Percentiles rank a stretch among this genome's conserved stretches.
phyloP scores from a whole-genome alignment of 2,888 invertebrate species.

The Rosalia funebris region DNA sequence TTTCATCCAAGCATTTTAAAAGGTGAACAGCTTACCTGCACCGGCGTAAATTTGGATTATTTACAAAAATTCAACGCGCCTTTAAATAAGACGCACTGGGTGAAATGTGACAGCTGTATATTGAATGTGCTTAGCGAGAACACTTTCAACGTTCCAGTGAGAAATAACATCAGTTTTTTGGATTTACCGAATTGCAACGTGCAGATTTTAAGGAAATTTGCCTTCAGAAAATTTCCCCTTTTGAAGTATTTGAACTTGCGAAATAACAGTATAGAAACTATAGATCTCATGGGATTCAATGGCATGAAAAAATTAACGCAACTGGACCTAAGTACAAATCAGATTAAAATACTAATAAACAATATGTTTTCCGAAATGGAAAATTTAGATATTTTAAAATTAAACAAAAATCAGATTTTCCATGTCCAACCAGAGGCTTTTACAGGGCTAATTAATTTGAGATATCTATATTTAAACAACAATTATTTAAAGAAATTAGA shows the following conservation, averaged over 20 bases:
- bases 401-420: constrained; percentile 60
- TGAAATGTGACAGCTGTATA: constrained; percentile 58
- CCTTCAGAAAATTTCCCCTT: constrained; percentile 55
- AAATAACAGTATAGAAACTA: constrained; percentile 57
- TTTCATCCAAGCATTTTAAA: constrained; percentile 48
- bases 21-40: constrained; percentile 57
- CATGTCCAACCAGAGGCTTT: constrained; percentile 60
- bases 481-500: constrained; percentile 61
- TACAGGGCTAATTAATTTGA: constrained; percentile 57
- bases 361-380: constrained; percentile 59
- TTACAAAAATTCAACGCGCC: constrained; percentile 53
- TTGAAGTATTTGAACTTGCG: constrained; percentile 59
- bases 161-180: constrained; percentile 56
- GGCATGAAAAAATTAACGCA: constrained; percentile 57
- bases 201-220: constrained; percentile 49
- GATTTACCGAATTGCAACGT: constrained; percentile 53
- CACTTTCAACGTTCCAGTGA: constrained; percentile 55
- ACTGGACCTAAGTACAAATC: constrained; percentile 58
- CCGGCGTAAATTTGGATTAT: constrained; percentile 53
- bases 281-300: constrained; percentile 60
- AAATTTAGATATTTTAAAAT: constrained; percentile 59
- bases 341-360: constrained; percentile 53
- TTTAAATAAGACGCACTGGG: constrained; percentile 57
- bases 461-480: constrained; percentile 60
- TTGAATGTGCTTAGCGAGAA: constrained; percentile 54